Conservation (phyloP, 2,888 invertebrate species). For the Acrobasis repandana region DNA sequence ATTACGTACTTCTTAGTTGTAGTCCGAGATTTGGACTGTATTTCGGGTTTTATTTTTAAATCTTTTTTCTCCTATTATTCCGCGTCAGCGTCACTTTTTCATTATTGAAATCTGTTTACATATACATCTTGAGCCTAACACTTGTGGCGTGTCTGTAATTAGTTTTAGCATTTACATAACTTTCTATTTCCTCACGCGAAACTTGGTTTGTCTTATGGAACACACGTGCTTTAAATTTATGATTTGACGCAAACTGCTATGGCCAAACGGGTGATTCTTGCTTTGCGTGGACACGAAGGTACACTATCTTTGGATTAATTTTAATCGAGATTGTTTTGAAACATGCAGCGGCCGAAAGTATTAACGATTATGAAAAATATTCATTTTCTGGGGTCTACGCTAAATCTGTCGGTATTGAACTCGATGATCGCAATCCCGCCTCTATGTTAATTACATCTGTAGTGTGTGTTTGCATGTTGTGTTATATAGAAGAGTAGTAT, state of each 20-base stretch:
- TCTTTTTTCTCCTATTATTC: constrained; percentile 48
- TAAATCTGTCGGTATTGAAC: constrained; percentile 45
- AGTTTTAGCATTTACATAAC: constrained; percentile 58
- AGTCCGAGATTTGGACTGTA: constrained; percentile 67
- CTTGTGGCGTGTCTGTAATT: constrained; percentile 72
- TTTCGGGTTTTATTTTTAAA: constrained; percentile 57
- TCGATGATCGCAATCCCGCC: constrained; percentile 82
- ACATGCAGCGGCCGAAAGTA: constrained; percentile 31
- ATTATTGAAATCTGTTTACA: constrained; percentile 54
- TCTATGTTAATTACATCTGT: constrained; percentile 51
- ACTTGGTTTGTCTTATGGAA: constrained; percentile 55
- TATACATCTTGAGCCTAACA: constrained; percentile 58
- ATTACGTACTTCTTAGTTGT: constrained; percentile 31
- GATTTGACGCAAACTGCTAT: constrained; percentile 66
- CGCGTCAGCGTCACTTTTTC: constrained; percentile 54
- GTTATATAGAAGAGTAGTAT: constrained; percentile 43
- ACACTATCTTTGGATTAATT: constrained; percentile 21
- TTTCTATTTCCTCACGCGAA: constrained; percentile 62
- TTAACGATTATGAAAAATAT: constrained; percentile 31
- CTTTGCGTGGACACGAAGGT: constrained; percentile 55
- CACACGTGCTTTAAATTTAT: constrained; percentile 71
- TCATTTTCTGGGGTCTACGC: constrained; percentile 34
- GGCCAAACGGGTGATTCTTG: constrained; percentile 51
- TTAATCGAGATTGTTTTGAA: neutral
- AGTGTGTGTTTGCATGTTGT: constrained; percentile 68